A percentile compares a stretch with the other conserved stretches of the same genome.
Conservation (phyloP, 2,797 vertebrate species). For the Sebastes kiyomatsui region DNA sequence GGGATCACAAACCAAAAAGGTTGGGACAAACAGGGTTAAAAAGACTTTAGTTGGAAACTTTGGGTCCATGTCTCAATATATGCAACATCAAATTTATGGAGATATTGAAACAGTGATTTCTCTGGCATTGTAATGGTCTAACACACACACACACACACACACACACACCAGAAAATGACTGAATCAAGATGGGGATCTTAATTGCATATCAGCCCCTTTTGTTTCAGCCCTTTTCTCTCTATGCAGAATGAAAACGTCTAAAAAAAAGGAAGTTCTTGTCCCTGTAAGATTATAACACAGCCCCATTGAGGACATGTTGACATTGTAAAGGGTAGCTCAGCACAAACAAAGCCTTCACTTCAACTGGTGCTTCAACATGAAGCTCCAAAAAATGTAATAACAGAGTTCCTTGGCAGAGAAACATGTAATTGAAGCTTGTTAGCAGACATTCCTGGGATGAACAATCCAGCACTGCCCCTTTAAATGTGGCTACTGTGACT, state of each 20-base stretch:
- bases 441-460: constrained; percentile 41
- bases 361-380: not conserved
- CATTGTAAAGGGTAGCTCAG: not conserved
- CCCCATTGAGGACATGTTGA: not conserved
- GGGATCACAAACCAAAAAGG: not conserved
- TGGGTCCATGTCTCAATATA: not conserved
- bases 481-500: constrained; percentile 48
- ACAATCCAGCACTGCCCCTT: constrained; percentile 53
- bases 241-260: not conserved
- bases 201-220: not conserved
- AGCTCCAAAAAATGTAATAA: not conserved
- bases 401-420: constrained; percentile 24
- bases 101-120: not conserved
- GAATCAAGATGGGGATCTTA: not conserved
- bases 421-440: constrained; percentile 35
- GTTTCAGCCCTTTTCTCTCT: not conserved
- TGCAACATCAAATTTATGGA: not conserved
- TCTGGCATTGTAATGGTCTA: not conserved
- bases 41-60: not conserved
- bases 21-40: not conserved
- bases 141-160: not conserved
- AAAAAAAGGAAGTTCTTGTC: not conserved
- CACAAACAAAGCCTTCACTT: not conserved
- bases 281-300: not conserved
- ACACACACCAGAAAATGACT: not conserved